Conservation (phyloP, 2,888 invertebrate species). For the Yponomeuta cagnagella region DNA sequence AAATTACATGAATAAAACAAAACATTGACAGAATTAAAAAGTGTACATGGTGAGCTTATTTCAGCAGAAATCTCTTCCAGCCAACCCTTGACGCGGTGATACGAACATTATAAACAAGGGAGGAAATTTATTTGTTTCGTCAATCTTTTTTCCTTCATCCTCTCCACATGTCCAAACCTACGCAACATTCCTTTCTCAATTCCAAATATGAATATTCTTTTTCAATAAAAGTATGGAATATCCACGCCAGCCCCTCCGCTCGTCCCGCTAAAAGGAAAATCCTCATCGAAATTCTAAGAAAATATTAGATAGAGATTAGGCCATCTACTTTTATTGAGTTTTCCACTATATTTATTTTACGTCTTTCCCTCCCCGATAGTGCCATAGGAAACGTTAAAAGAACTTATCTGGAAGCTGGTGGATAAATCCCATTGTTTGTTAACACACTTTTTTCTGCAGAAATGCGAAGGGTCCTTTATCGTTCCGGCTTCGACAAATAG, state of each 20-base stretch:
- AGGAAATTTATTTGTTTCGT: too few relatives aligned
- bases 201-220: too few relatives aligned
- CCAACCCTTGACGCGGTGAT: too few relatives aligned
- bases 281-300: conserved; percentile 66
- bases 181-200: too few relatives aligned
- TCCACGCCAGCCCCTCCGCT: conserved; percentile 32
- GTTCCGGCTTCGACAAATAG: conserved; percentile 43
- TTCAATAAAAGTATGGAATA: conserved; percentile 8
- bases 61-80: too few relatives aligned
- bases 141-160: too few relatives aligned
- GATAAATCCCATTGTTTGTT: conserved; percentile 73
- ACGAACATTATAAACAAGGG: too few relatives aligned
- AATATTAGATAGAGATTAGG: conserved; percentile 74
- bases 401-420: conserved; percentile 59
- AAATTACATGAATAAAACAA: too few relatives aligned
- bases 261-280: conserved; percentile 53
- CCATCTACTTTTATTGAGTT: conserved; percentile 72
- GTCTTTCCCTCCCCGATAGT: conserved; percentile 40
- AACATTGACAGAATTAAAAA: too few relatives aligned
- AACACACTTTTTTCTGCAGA: conserved; percentile 53
- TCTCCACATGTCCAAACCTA: too few relatives aligned
- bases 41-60: too few relatives aligned
- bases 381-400: conserved; percentile 20
- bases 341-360: conserved; percentile 71
- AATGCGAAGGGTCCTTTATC: conserved; percentile 30